phyloP scores from a whole-genome alignment of 2,888 invertebrate genomes.

The Oligia strigilis region DNA sequence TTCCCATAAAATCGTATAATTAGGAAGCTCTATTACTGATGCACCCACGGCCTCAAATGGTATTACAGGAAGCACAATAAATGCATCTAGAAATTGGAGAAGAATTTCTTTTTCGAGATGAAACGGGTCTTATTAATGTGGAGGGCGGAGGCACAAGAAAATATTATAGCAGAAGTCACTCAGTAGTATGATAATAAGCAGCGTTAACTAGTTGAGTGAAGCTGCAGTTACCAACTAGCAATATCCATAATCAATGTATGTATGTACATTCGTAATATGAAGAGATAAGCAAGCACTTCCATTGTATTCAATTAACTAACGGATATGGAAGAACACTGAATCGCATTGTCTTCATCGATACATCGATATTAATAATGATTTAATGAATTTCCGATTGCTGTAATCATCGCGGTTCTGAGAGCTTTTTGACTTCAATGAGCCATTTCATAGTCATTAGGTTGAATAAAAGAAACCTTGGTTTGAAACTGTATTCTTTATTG shows the following conservation, averaged over 20 bases:
- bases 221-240: slow-evolving; percentile 45
- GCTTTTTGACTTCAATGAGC: slow-evolving; percentile 65
- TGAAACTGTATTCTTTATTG: slow-evolving; percentile 23
- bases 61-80: slow-evolving; percentile 28
- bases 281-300: slow-evolving; percentile 67
- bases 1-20: slow-evolving; percentile 27
- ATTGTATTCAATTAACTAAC: slow-evolving; percentile 78
- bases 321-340: slow-evolving; percentile 71
- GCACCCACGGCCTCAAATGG: slow-evolving; percentile 28
- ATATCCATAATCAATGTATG: slow-evolving; percentile 66
- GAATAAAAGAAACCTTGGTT: slow-evolving; percentile 49
- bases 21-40: slow-evolving; percentile 28
- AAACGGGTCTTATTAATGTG: slow-evolving; percentile 34
- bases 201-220: slow-evolving; percentile 45
- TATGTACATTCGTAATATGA: slow-evolving; percentile 65
- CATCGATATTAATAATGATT: slow-evolving; percentile 66
- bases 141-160: slow-evolving; percentile 43
- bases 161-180: slow-evolving; percentile 21
- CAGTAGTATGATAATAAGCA: slow-evolving; percentile 39
- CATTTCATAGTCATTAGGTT: slow-evolving; percentile 55
- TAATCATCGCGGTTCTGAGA: slow-evolving; percentile 61
- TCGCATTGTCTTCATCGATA: slow-evolving; percentile 68
- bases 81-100: slow-evolving; percentile 25
- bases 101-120: slow-evolving; percentile 27
- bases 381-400: slow-evolving; percentile 71